Evolutionary conservation across 2,797 vertebrate genomes (phyloP).

Genomic region (Lepilemur ruficaudatus): DNA sequence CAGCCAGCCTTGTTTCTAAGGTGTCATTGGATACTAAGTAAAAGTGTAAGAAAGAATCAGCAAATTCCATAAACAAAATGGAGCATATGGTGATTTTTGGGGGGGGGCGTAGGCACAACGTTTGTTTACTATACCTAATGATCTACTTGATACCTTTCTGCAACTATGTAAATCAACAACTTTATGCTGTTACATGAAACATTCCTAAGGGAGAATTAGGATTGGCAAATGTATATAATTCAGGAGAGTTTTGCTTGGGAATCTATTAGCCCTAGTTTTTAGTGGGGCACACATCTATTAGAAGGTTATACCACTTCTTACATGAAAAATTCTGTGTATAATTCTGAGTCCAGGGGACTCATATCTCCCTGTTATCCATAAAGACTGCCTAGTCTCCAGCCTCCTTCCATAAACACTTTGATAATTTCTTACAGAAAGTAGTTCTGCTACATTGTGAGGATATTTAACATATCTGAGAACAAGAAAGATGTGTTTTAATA

Average conservation of each 20-base stretch:
- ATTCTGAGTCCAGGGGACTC: background rate
- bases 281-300: background rate
- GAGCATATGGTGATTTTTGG: background rate
- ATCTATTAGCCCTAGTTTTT: background rate
- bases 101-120: background rate
- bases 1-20: background rate
- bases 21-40: background rate
- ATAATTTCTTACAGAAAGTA: background rate
- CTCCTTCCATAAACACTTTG: background rate
- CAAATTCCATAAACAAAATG: background rate
- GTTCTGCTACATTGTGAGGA: background rate
- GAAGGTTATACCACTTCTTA: background rate
- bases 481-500: background rate
- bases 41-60: background rate
- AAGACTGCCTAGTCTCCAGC: background rate
- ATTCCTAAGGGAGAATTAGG: background rate
- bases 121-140: background rate
- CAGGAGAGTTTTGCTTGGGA: background rate
- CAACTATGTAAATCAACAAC: background rate
- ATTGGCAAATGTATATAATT: background rate
- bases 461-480: background rate
- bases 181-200: background rate
- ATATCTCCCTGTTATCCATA: background rate
- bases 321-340: background rate
- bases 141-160: background rate